phyloP scores from a whole-genome alignment of 2,113 vertebrate species.

The Panthera tigris region DNA sequence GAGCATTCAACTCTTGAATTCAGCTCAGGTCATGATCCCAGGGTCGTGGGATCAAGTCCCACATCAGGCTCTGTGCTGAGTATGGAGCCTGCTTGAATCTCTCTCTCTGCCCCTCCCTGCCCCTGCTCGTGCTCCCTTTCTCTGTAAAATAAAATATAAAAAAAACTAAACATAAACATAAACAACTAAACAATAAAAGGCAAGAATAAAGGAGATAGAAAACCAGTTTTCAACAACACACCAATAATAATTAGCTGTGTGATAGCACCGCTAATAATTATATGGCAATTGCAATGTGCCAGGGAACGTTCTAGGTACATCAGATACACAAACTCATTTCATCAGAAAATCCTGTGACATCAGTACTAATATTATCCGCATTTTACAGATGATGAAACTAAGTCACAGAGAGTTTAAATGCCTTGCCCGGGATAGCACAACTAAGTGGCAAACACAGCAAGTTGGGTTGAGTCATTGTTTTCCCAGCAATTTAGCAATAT shows the following conservation, averaged over 20 bases:
- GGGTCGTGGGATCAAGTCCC: no score
- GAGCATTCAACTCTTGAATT: no score
- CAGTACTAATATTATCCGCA: background rate
- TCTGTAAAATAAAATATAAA: no score
- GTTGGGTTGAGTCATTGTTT: accelerated
- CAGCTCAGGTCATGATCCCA: no score
- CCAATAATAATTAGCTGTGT: no score
- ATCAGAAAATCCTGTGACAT: background rate
- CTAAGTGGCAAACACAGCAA: accelerated
- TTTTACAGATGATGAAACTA: background rate
- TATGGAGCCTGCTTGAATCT: no score
- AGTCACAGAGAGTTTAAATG: background rate
- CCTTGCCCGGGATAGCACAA: no score
- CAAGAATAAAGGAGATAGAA: background rate
- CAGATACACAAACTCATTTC: background rate
- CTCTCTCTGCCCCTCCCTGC: no score
- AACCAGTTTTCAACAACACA: background rate
- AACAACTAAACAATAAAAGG: background rate
- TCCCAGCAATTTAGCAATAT: background rate
- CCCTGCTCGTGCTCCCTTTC: no score
- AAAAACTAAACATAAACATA: background rate
- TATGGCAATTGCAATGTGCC: background rate
- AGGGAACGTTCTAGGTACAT: background rate
- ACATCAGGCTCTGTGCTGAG: no score
- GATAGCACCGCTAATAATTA: background rate